Base-by-base conservation (phyloP, 2,888 invertebrate genomes). In the Hirtodrosophila alboralis region DNA sequence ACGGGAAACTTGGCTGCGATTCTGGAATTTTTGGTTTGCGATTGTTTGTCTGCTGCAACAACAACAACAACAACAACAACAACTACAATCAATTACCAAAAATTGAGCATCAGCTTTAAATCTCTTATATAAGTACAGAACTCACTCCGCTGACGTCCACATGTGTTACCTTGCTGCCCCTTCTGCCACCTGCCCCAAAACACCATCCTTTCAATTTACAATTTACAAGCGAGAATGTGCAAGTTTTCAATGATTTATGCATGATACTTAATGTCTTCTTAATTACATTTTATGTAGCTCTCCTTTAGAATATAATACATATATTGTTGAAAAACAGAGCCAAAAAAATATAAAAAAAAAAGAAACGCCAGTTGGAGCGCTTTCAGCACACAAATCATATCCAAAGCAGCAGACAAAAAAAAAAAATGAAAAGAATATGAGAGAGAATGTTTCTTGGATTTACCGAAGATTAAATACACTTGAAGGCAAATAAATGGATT, bases 201-300 rank as follows among this genome's bases (percentile, higher is more conserved):
- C 18, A 3, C 1, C 23, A 18, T 2, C 8, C 38, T 6, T n/a
- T n/a, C n/a, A n/a, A n/a, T n/a, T n/a, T n/a, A 3, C 18, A 16
- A 12, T 9, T 21, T 13, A 10, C 34, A 16, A 10, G 16, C 30
- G 23, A 9, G 48, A 61, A 63, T 71, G 65, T 70, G 57, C 73
- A 71, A 67, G 53, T 67, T 71, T 60, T 61, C 69, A 74, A 84
- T 81, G 81, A 81, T 81, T 81, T 86, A 81, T 86, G 86, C 69
- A 66, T 68, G 72, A 57, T 67, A 75, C 83, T 86, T 86, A 86
- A 86, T 81, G 85, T 72, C 83, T 81, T 84, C 86, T 86, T 81
- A 81, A 81, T 86, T 86, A 81, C 84, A 61, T 81, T 86, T 80
- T 84, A 86, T 86, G 75, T 67, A 43, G 49, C 48, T 3, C 23